A percentile compares a stretch with the other conserved stretches of the same genome.
Conservation (phyloP, 2,113 vertebrate species). For the Barbus barbus region DNA sequence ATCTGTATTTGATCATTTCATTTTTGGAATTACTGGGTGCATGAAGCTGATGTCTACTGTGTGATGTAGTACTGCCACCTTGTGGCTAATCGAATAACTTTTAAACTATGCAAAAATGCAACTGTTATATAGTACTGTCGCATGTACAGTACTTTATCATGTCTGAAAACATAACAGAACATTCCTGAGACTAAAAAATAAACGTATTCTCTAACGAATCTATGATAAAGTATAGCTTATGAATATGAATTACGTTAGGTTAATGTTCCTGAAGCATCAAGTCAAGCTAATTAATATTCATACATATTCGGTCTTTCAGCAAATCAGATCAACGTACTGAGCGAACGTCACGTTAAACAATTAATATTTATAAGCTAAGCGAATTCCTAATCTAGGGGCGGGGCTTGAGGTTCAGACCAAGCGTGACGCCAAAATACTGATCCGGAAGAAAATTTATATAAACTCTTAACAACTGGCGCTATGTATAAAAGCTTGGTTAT, state of each 20-base stretch:
- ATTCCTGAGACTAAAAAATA: neutral
- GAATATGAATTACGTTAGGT: neutral
- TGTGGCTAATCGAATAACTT: constrained; percentile 19
- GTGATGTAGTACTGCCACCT: constrained; percentile 36
- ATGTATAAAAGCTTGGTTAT: neutral
- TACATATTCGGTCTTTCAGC: neutral
- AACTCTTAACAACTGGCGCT: neutral
- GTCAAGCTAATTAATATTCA: neutral
- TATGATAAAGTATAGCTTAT: neutral
- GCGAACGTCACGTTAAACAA: neutral
- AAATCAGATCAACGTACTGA: neutral
- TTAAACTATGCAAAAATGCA: neutral
- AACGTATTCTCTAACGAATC: neutral
- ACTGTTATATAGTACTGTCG: neutral
- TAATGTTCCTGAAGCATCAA: too few relatives aligned
- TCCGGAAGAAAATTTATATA: constrained; percentile 36
- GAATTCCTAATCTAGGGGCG: neutral
- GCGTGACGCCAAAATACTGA: neutral
- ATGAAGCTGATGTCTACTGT: neutral
- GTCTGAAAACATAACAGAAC: neutral
- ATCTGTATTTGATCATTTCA: neutral
- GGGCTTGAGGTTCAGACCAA: neutral
- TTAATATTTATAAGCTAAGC: neutral
- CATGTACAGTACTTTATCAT: neutral
- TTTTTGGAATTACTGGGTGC: neutral